phyloP scores from a whole-genome alignment of 2,888 invertebrate species.

The Shargacucullia verbasci region DNA sequence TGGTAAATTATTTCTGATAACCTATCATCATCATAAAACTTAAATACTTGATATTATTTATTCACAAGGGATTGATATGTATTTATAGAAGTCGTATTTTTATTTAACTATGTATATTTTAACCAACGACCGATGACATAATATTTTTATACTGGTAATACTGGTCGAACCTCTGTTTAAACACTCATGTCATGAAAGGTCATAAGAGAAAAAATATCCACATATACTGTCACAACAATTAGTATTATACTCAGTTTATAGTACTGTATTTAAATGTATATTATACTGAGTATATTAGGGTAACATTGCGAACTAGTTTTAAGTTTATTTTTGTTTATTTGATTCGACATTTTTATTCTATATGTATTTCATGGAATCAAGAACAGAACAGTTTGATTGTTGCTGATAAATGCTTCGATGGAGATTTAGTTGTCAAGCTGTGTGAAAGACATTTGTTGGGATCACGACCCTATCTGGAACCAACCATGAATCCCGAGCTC shows the following conservation, averaged over 20 bases:
- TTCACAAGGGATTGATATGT: constrained; percentile 39
- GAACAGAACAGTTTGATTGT: constrained; percentile 50
- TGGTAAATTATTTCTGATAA: constrained; percentile 47
- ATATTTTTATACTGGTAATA: too few relatives aligned
- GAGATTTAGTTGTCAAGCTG: constrained; percentile 76
- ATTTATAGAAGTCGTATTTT: constrained; percentile 28
- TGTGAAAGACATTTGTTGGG: constrained; percentile 83
- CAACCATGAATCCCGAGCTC: constrained; percentile 84
- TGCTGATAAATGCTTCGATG: constrained; percentile 67
- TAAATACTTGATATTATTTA: constrained; percentile 25
- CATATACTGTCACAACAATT: too few relatives aligned
- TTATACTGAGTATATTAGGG: too few relatives aligned
- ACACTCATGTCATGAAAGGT: too few relatives aligned
- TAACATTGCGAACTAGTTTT: neutral
- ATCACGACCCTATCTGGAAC: constrained; percentile 83
- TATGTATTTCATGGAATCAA: constrained; percentile 13
- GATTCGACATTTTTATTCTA: constrained; percentile 7
- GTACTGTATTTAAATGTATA: too few relatives aligned
- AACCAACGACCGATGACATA: neutral
- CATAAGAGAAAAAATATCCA: too few relatives aligned
- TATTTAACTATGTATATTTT: constrained; percentile 15
- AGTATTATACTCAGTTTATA: too few relatives aligned
- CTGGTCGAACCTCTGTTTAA: too few relatives aligned
- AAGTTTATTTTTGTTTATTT: neutral
- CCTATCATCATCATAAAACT: constrained; percentile 48